Percentiles rank a stretch among this genome's conserved stretches.
Evolutionary conservation across 1,140 invertebrate genomes (phyloP).

Genomic region (Agraylea sexmaculata): DNA sequence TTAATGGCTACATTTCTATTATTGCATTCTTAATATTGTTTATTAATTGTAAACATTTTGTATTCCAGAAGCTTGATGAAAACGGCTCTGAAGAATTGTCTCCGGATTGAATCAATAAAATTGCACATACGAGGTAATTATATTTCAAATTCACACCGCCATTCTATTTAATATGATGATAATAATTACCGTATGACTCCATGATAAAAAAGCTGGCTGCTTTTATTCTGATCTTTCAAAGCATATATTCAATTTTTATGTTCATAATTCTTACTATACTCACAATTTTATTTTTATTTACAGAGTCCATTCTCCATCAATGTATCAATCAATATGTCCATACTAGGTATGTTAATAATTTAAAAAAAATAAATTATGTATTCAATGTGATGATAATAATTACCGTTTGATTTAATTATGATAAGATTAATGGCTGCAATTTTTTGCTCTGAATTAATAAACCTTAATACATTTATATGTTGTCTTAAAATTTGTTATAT

Average conservation of each 20-base stretch:
- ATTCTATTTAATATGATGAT: background rate
- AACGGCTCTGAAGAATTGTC: background rate
- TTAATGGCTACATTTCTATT: background rate
- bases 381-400: constrained; percentile 1
- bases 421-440: background rate
- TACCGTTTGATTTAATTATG: background rate
- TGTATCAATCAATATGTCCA: too few relatives aligned
- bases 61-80: background rate
- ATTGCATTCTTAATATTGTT: background rate
- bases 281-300: too few relatives aligned
- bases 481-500: too few relatives aligned
- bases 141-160: background rate
- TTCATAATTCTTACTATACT: too few relatives aligned
- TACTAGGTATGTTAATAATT: too few relatives aligned
- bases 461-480: too few relatives aligned
- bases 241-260: too few relatives aligned
- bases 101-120: background rate
- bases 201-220: background rate
- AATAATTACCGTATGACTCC: constrained; percentile 1
- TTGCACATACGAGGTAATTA: too few relatives aligned
- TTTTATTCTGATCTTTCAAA: too few relatives aligned
- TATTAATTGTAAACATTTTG: constrained; percentile 4
- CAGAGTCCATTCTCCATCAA: too few relatives aligned
- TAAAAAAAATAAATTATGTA: background rate
- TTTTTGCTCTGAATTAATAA: background rate